Conservation (phyloP, 2,888 invertebrate genomes). For the Drosophila trichaetosa region DNA sequence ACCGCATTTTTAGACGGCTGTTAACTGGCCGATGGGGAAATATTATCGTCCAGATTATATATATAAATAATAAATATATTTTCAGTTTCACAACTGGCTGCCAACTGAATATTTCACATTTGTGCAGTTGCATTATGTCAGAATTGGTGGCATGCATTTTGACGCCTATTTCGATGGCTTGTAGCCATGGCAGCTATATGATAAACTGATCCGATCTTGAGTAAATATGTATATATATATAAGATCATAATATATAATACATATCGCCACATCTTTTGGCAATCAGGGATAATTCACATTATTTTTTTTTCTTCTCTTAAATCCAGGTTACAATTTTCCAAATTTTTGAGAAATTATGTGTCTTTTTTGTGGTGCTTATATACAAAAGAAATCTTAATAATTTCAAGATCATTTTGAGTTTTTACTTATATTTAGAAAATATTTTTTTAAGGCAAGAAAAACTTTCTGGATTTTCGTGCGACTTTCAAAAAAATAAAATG, state of each 20-base stretch:
- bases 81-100: neutral
- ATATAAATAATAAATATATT: neutral
- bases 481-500: too few relatives aligned
- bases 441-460: neutral
- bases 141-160: neutral
- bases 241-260: too few relatives aligned
- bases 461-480: neutral
- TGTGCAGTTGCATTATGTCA: neutral
- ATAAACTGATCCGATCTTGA: neutral
- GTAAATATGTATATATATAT: neutral
- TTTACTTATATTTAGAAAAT: neutral
- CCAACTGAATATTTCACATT: neutral
- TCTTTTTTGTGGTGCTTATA: too few relatives aligned
- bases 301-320: too few relatives aligned
- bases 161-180: neutral
- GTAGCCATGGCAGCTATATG: neutral
- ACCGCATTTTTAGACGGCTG: neutral
- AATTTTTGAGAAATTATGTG: too few relatives aligned
- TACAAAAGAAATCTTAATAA: too few relatives aligned
- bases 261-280: too few relatives aligned
- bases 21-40: neutral
- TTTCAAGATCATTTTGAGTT: accelerated
- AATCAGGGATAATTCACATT: neutral
- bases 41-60: neutral
- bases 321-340: too few relatives aligned